Percentiles rank a stretch among this genome's conserved stretches.
Conservation (phyloP, 37 sponge, comb jelly and placozoan species). For the Ephydatia muelleri region DNA sequence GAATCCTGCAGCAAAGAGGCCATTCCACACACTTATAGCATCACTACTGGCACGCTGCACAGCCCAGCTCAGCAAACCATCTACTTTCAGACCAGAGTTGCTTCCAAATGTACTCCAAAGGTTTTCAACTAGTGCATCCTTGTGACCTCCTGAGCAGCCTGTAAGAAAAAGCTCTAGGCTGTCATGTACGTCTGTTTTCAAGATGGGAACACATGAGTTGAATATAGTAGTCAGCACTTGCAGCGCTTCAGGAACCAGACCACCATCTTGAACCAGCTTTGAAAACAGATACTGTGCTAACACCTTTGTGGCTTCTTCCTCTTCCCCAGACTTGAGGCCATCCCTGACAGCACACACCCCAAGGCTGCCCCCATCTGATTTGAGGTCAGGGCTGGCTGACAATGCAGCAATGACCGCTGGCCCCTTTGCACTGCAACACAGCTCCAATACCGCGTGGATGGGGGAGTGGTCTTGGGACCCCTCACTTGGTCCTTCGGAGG, state of each 20-base stretch:
- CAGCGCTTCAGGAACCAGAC: neutral
- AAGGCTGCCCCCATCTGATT: slow-evolving; percentile 16
- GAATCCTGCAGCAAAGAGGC: slow-evolving; percentile 73
- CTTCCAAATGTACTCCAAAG: slow-evolving; percentile 27
- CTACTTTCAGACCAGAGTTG: slow-evolving; percentile 5
- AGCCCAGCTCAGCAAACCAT: slow-evolving; percentile 46
- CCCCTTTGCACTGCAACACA: slow-evolving; percentile 24
- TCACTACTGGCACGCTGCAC: slow-evolving; percentile 13
- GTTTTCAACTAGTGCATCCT: neutral
- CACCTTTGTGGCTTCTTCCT: slow-evolving; percentile 40
- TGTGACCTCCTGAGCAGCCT: slow-evolving; percentile 11
- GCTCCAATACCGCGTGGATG: slow-evolving; percentile 50
- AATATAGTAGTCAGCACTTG: slow-evolving; percentile 21
- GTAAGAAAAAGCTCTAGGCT: slow-evolving; percentile 22
- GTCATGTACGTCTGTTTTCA: neutral
- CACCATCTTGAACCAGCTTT: slow-evolving; percentile 19
- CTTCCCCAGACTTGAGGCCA: slow-evolving; percentile 39
- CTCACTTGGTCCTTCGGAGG: slow-evolving; percentile 19
- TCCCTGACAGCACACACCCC: slow-evolving; percentile 33
- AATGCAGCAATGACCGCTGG: slow-evolving; percentile 27
- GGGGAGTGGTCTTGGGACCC: neutral
- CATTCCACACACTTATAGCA: slow-evolving; percentile 59
- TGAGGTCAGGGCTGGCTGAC: slow-evolving; percentile 6
- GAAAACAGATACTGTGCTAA: slow-evolving; percentile 33
- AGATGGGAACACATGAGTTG: slow-evolving; percentile 5